Percentiles rank a stretch among this genome's conserved stretches.
Evolutionary conservation across 1,140 invertebrate genomes (phyloP).

Genomic region (Bombus sylvicola): DNA sequence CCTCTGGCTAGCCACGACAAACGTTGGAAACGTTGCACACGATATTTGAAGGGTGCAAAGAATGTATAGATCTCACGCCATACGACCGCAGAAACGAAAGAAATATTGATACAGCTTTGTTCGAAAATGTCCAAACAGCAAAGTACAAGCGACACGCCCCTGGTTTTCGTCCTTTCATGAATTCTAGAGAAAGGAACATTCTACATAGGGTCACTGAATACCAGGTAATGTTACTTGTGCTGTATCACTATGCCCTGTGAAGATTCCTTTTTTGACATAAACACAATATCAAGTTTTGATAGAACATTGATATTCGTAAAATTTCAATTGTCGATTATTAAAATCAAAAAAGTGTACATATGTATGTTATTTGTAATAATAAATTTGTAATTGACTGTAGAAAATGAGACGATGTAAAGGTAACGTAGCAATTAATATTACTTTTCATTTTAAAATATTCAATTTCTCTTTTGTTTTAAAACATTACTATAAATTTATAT

Average conservation of each 20-base stretch:
- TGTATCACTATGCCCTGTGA: neutral
- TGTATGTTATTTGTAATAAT: too few relatives aligned
- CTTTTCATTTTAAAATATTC: too few relatives aligned
- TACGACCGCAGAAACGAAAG: conserved; percentile 63
- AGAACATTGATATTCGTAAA: too few relatives aligned
- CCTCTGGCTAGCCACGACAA: neutral
- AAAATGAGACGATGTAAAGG: too few relatives aligned
- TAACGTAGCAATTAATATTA: too few relatives aligned
- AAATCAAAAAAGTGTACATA: too few relatives aligned
- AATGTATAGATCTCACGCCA: conserved; percentile 3
- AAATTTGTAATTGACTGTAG: too few relatives aligned
- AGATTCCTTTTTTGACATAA: neutral
- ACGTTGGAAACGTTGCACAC: neutral
- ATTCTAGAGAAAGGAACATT: neutral
- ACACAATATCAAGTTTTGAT: neutral
- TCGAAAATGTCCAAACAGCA: conserved; percentile 58
- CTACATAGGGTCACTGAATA: conserved; percentile 15
- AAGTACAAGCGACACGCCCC: conserved; percentile 34
- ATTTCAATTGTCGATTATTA: too few relatives aligned
- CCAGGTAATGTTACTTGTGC: neutral
- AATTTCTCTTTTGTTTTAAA: too few relatives aligned
- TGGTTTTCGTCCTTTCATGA: conserved; percentile 17
- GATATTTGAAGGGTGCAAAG: neutral
- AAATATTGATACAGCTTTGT: conserved; percentile 69
- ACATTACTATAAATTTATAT: too few relatives aligned